phyloP scores from a whole-genome alignment of 2,888 invertebrate genomes.

The Agriopis aurantiaria region DNA sequence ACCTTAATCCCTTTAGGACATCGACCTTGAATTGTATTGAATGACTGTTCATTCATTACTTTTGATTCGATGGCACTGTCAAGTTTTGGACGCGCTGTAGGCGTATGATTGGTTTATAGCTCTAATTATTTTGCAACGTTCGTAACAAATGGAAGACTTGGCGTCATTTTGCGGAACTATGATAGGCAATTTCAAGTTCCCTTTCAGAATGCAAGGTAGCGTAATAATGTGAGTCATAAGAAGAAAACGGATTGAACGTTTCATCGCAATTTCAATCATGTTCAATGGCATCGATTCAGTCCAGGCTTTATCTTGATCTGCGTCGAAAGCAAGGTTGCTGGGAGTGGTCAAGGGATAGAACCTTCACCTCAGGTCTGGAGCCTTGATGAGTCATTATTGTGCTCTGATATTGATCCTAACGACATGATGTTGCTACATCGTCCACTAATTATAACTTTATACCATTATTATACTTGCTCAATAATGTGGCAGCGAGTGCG shows the following conservation, averaged over 20 bases:
- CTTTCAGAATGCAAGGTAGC: conserved; percentile 29
- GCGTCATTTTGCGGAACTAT: conserved; percentile 29
- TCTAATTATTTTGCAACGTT: conserved; percentile 31
- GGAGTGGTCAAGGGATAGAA: conserved; percentile 81
- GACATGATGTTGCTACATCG: conserved; percentile 65
- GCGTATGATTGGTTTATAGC: conserved; percentile 34
- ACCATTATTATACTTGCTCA: conserved; percentile 57
- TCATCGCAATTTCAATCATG: conserved; percentile 62
- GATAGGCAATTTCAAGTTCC: conserved; percentile 22
- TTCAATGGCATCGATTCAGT: conserved; percentile 57
- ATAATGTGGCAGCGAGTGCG: conserved; percentile 52
- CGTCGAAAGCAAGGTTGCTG: conserved; percentile 81
- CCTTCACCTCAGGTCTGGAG: conserved; percentile 69
- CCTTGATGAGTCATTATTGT: conserved; percentile 76
- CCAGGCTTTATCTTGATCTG: conserved; percentile 68
- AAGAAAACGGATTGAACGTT: conserved; percentile 49
- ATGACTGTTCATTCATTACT: conserved; percentile 39
- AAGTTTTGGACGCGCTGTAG: conserved; percentile 33
- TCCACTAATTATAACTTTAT: conserved; percentile 72
- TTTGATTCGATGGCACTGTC: conserved; percentile 68
- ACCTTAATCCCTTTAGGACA: conserved; percentile 76
- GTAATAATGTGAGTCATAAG: conserved; percentile 46
- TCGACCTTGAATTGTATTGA: conserved; percentile 66
- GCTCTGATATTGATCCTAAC: conserved; percentile 76
- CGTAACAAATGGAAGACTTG: neutral